These are phyloP conservation scores for Ectropis grisescens DNA, from an alignment of 1,140 invertebrate species.

Conservation along the genomic window DNA sequence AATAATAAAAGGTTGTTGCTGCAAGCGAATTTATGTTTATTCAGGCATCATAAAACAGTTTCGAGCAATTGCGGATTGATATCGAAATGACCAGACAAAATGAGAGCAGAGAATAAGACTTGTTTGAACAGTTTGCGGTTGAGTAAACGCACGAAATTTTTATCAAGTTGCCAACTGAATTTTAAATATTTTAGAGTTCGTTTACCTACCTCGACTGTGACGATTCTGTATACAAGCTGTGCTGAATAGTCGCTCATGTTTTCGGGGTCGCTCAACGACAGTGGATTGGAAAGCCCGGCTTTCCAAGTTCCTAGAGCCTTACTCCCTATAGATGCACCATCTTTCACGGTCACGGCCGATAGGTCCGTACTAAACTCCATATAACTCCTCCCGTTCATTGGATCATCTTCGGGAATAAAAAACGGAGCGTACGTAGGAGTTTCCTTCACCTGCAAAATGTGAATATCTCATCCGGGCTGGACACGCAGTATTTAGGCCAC, in stretches of 20 bases:
- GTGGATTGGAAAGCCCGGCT: conserved; percentile 74
- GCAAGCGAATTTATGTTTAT: conserved; percentile 14
- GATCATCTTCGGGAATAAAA: conserved; percentile 65
- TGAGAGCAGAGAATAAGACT: conserved; percentile 20
- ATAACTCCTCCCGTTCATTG: conserved; percentile 78
- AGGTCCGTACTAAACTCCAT: conserved; percentile 81
- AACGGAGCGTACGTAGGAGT: conserved; percentile 77
- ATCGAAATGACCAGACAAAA: conserved; percentile 15
- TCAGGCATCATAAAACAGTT: not conserved
- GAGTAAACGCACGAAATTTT: conserved; percentile 29
- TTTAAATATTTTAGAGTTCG: conserved; percentile 32
- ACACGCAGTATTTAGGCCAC: too few species aligned
- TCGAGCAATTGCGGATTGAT: conserved; percentile 2
- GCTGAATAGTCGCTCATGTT: conserved; percentile 82
- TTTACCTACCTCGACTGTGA: conserved; percentile 77
- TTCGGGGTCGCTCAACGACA: conserved; percentile 74
- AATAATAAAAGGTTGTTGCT: conserved; percentile 93
- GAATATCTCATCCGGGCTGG: not conserved
- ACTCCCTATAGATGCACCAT: conserved; percentile 76
- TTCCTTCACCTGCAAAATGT: conserved; percentile 68
- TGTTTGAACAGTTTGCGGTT: conserved; percentile 45
- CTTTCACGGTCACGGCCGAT: conserved; percentile 74
- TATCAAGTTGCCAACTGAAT: conserved; percentile 29
- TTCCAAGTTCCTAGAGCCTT: conserved; percentile 76
- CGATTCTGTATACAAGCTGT: conserved; percentile 84